phyloP scores from a whole-genome alignment of 2,888 invertebrate genomes.

The Eretmocerus hayati region DNA sequence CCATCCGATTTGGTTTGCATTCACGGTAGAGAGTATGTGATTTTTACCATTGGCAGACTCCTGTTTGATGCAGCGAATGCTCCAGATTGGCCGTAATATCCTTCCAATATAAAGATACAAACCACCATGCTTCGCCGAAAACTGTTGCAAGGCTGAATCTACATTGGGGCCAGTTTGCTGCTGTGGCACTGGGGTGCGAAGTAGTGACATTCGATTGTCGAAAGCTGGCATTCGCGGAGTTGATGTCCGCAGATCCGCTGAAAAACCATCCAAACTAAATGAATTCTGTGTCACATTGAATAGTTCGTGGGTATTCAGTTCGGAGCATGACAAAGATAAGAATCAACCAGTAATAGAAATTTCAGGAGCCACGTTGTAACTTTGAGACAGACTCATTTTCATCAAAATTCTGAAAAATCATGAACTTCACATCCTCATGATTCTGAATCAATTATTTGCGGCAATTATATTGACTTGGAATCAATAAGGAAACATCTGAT shows the following conservation, averaged over 20 bases:
- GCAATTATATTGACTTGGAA: no score
- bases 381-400: no score
- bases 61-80: slow-evolving; percentile 63
- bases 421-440: no score
- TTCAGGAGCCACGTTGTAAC: no score
- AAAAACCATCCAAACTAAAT: neutral
- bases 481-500: no score
- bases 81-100: slow-evolving; percentile 86
- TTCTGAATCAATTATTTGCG: neutral
- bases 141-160: slow-evolving; percentile 40
- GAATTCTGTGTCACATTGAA: no score
- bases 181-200: slow-evolving; percentile 14
- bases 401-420: no score
- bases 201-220: slow-evolving; percentile 26
- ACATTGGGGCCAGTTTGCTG: slow-evolving; percentile 29
- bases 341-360: no score
- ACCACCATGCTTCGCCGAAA: slow-evolving; percentile 86
- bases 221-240: slow-evolving; percentile 36
- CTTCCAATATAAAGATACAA: slow-evolving; percentile 85
- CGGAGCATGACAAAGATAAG: no score
- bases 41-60: slow-evolving; percentile 34
- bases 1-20: slow-evolving; percentile 45
- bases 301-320: no score
- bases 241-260: slow-evolving; percentile 38
- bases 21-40: slow-evolving; percentile 37